Conservation (phyloP, 2,888 invertebrate species). For the Trypoxylon attenuatum region DNA sequence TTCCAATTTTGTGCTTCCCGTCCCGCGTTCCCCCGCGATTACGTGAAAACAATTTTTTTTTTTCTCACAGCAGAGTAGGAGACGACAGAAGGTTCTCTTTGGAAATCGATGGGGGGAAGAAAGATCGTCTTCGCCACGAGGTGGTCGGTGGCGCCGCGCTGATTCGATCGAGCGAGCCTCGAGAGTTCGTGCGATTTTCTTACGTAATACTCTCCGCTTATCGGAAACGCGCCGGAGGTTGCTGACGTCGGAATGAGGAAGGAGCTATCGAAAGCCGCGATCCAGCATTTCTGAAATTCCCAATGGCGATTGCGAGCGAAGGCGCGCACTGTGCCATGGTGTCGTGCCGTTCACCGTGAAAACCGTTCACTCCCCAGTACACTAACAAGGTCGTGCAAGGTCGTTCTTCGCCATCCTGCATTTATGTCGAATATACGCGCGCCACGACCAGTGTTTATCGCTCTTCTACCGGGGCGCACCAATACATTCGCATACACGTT, state of each 20-base stretch:
- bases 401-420: slow-evolving; percentile 46
- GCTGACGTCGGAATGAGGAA: slow-evolving; percentile 36
- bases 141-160: neutral
- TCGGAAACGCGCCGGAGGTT: slow-evolving; percentile 25
- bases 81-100: neutral
- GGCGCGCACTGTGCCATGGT: slow-evolving; percentile 37
- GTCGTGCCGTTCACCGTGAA: slow-evolving; percentile 63
- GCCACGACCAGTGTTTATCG: neutral
- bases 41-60: slow-evolving; percentile 4
- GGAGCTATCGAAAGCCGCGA: slow-evolving; percentile 18
- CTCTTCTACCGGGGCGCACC: no score
- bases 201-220: slow-evolving; percentile 43
- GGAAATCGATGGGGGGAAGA: slow-evolving; percentile 14
- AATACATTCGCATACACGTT: no score
- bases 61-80: neutral
- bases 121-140: neutral
- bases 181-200: slow-evolving; percentile 35
- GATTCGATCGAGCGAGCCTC: slow-evolving; percentile 26
- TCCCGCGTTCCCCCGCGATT: slow-evolving; percentile 9
- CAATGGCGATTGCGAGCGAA: slow-evolving; percentile 24
- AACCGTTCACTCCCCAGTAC: slow-evolving; percentile 56
- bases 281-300: slow-evolving; percentile 31
- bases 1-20: neutral
- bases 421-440: slow-evolving; percentile 34
- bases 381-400: slow-evolving; percentile 63